phyloP scores from a whole-genome alignment of 2,797 vertebrate species.

The Clarias pachynema region DNA sequence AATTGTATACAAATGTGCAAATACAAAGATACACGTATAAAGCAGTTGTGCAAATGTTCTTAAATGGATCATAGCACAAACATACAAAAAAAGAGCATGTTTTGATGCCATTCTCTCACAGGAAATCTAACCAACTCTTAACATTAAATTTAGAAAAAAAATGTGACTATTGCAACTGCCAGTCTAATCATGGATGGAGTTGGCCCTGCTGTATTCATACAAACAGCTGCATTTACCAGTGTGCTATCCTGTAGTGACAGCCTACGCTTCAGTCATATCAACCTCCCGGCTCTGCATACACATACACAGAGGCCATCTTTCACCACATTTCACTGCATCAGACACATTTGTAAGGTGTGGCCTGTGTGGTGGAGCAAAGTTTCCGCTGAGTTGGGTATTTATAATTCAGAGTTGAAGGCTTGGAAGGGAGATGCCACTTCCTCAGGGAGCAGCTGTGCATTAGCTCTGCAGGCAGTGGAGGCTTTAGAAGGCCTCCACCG shows the following conservation, averaged over 20 bases:
- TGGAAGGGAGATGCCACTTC: constrained; percentile 57
- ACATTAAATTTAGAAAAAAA: background rate
- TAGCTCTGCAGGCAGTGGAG: constrained; percentile 54
- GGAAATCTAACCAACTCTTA: background rate
- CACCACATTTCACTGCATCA: background rate
- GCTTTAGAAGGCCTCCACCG: constrained; percentile 25
- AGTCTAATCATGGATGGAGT: background rate
- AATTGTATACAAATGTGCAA: constrained; percentile 13
- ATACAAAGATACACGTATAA: background rate
- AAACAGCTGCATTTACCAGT: background rate
- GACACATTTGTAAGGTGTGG: constrained; percentile 45
- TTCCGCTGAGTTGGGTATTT: constrained; percentile 51
- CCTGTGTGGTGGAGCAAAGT: constrained; percentile 46
- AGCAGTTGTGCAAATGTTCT: background rate
- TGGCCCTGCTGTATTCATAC: background rate
- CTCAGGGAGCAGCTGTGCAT: constrained; percentile 51
- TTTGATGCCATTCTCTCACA: background rate
- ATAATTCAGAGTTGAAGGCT: constrained; percentile 59
- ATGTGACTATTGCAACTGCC: background rate
- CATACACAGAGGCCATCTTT: background rate
- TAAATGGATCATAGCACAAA: background rate
- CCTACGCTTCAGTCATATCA: background rate
- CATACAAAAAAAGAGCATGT: background rate
- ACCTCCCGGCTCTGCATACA: background rate
- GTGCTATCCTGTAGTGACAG: background rate